These are phyloP conservation scores for Psittacula cyanocephala DNA, from an alignment of 2,113 vertebrate species.

Conservation along the genomic window DNA sequence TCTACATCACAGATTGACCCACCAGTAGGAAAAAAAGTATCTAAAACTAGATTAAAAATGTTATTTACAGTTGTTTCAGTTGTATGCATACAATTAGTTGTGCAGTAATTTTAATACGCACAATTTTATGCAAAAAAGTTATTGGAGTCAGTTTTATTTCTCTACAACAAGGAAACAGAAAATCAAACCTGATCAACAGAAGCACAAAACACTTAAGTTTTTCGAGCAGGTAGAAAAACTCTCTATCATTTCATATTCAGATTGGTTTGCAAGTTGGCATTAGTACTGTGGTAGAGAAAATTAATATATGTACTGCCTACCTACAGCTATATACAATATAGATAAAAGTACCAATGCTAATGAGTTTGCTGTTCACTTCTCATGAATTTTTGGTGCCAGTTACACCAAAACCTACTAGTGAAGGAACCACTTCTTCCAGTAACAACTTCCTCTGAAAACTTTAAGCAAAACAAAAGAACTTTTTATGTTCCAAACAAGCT, in stretches of 20 bases:
- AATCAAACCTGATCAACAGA: neutral
- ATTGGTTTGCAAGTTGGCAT: neutral
- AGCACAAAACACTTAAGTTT: neutral
- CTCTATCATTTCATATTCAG: neutral
- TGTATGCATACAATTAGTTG: neutral
- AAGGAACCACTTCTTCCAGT: neutral
- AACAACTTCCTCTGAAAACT: neutral
- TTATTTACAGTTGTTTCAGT: neutral
- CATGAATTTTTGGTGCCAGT: neutral
- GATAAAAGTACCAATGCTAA: neutral
- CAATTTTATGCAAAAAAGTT: neutral
- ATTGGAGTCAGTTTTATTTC: neutral
- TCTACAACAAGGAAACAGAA: neutral
- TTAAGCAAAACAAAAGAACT: neutral
- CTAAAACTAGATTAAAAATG: neutral
- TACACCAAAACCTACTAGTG: neutral
- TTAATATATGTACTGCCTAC: neutral
- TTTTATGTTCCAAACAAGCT: neutral
- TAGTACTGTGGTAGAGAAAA: neutral
- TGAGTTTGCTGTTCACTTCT: neutral
- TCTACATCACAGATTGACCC: neutral
- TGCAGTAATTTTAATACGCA: neutral
- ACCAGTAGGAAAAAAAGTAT: neutral
- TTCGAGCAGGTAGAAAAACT: neutral
- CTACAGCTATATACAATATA: neutral